phyloP scores from a whole-genome alignment of 2,888 invertebrate species.

The Balanococcus diminutus region DNA sequence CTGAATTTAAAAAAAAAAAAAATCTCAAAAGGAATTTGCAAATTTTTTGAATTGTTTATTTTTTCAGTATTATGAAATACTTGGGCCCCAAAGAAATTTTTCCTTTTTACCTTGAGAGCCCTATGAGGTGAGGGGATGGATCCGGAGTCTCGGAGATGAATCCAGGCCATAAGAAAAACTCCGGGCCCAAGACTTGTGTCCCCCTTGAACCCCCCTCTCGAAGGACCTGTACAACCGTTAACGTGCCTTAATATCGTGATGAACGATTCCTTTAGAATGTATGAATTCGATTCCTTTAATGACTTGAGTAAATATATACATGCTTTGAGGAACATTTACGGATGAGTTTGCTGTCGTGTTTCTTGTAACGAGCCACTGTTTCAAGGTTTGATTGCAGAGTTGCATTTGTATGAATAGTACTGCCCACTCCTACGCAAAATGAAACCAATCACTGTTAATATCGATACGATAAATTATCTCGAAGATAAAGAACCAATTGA shows the following conservation, averaged over 20 bases:
- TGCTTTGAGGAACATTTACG: conserved; percentile 62
- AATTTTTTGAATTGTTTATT: too few species aligned
- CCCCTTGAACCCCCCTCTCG: too few species aligned
- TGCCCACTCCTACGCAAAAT: conserved; percentile 66
- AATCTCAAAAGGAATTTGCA: too few species aligned
- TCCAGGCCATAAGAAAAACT: too few species aligned
- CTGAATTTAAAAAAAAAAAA: too few species aligned
- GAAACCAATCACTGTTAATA: background rate
- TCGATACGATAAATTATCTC: background rate
- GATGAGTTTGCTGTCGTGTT: conserved; percentile 62
- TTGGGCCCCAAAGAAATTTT: too few species aligned
- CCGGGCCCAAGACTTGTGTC: too few species aligned
- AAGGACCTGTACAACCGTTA: background rate
- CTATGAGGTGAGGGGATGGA: too few species aligned
- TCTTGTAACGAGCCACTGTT: conserved; percentile 75
- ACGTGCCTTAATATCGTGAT: conserved; percentile 76
- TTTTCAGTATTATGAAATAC: too few species aligned
- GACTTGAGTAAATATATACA: conserved; percentile 73
- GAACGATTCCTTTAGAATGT: conserved; percentile 76
- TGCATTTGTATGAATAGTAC: conserved; percentile 85
- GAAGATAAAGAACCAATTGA: background rate
- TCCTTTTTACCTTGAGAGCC: too few species aligned
- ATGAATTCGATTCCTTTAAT: conserved; percentile 78
- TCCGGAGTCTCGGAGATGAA: too few species aligned
- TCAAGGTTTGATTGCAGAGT: conserved; percentile 75